Conservation (phyloP, 1,140 invertebrate genomes). For the Danaus melanippus region DNA sequence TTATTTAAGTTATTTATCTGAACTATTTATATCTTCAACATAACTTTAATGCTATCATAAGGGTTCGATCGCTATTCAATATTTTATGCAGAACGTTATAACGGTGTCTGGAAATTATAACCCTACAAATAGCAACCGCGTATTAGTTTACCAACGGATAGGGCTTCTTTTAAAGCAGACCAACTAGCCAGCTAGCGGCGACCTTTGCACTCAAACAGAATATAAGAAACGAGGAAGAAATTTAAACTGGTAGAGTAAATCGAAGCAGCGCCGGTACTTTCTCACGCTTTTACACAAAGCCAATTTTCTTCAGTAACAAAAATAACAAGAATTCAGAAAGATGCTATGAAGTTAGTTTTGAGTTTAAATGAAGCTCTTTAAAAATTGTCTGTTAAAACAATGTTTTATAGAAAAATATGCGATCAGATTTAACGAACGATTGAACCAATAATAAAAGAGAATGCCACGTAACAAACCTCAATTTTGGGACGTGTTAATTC, state of each 20-base stretch:
- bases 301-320: slow-evolving; percentile 57
- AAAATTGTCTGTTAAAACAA: too few relatives aligned
- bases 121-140: slow-evolving; percentile 25
- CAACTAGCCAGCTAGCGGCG: slow-evolving; percentile 22
- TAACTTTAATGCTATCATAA: too few relatives aligned
- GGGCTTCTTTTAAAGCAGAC: slow-evolving; percentile 22
- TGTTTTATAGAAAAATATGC: too few relatives aligned
- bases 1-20: too few relatives aligned
- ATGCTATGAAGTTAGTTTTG: too few relatives aligned
- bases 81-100: slow-evolving; percentile 29
- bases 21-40: too few relatives aligned
- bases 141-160: slow-evolving; percentile 24
- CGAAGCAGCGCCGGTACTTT: slow-evolving; percentile 45
- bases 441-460: too few relatives aligned
- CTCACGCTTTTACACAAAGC: slow-evolving; percentile 57
- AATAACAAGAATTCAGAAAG: slow-evolving; percentile 61
- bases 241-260: slow-evolving; percentile 28
- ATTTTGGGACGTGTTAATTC: too few relatives aligned
- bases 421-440: too few relatives aligned
- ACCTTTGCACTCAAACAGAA: slow-evolving; percentile 23
- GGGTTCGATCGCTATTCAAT: too few relatives aligned
- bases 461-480: too few relatives aligned
- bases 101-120: slow-evolving; percentile 33
- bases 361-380: too few relatives aligned
- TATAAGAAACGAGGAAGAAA: slow-evolving; percentile 18